phyloP scores from a whole-genome alignment of 2,888 invertebrate genomes.

The Falcaria lacertinaria region DNA sequence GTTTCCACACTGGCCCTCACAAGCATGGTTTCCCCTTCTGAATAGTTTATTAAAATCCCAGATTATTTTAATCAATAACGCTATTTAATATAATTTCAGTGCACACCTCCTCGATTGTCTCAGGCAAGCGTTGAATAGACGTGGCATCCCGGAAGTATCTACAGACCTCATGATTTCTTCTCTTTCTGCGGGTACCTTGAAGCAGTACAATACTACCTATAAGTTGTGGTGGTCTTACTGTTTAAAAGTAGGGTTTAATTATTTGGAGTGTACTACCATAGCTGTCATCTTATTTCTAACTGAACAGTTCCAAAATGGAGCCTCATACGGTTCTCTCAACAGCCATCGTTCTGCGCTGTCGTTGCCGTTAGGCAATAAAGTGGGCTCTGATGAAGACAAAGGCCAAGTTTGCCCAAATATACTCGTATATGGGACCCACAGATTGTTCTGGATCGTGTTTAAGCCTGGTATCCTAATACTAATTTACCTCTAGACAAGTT shows the following conservation, averaged over 20 bases:
- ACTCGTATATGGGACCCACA: constrained; percentile 24
- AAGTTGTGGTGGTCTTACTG: constrained; percentile 14
- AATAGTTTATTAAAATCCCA: not conserved
- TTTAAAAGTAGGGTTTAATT: not conserved
- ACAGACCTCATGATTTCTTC: constrained; percentile 13
- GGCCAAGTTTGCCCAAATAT: constrained; percentile 24
- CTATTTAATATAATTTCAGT: constrained; percentile 7
- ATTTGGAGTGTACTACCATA: not conserved
- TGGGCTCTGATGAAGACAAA: constrained; percentile 19
- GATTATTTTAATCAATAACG: not conserved
- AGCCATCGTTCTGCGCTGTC: constrained; percentile 25
- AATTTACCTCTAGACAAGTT: constrained; percentile 13
- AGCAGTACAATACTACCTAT: constrained; percentile 9
- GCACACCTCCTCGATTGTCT: constrained; percentile 9
- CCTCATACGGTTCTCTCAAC: constrained; percentile 20
- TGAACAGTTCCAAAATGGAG: constrained; percentile 16
- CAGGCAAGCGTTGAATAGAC: constrained; percentile 10
- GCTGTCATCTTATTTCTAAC: constrained; percentile 14
- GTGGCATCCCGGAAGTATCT: constrained; percentile 4
- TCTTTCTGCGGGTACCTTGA: constrained; percentile 7
- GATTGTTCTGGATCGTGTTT: constrained; percentile 16
- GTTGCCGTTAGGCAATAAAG: constrained; percentile 18
- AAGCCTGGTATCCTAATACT: constrained; percentile 17
- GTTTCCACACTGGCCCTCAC: constrained; percentile 5
- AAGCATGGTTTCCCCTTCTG: constrained; percentile 1